A percentile compares a stretch with the other conserved stretches of the same genome.
Evolutionary conservation across 2,797 vertebrate species (phyloP).

Genomic region (Etheostoma perlongum): DNA sequence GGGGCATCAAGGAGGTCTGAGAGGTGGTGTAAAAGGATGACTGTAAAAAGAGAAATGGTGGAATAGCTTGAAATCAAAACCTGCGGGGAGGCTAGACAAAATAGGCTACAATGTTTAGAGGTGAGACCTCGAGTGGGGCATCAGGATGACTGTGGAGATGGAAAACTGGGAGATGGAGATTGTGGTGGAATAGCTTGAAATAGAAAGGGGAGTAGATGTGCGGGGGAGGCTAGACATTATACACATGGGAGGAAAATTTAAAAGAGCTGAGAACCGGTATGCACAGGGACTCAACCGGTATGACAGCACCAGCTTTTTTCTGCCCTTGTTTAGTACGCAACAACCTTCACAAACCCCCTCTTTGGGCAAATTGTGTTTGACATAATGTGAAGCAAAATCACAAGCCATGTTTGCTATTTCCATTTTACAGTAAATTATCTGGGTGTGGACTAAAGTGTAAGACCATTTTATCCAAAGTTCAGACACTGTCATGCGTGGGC

Average conservation of each 20-base stretch:
- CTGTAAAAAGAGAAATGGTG: too few relatives aligned
- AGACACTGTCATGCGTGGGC: too few relatives aligned
- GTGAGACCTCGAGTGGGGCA: too few relatives aligned
- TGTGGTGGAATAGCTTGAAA: background rate
- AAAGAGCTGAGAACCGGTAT: too few relatives aligned
- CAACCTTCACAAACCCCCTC: background rate
- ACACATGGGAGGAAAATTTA: too few relatives aligned
- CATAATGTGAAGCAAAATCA: slow-evolving; percentile 5
- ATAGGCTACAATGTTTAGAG: too few relatives aligned
- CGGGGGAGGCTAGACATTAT: background rate
- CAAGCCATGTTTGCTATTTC: background rate
- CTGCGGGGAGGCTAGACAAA: too few relatives aligned
- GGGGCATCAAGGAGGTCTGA: slow-evolving; percentile 18
- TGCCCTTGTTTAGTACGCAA: background rate
- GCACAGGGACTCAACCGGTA: slow-evolving; percentile 7
- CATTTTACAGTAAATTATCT: background rate
- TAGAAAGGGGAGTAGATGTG: background rate
- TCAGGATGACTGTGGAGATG: too few relatives aligned
- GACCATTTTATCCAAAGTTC: background rate
- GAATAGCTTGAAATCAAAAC: too few relatives aligned
- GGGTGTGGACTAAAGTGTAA: background rate
- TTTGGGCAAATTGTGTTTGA: slow-evolving; percentile 19
- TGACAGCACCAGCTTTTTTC: slow-evolving; percentile 16
- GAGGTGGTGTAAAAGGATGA: too few relatives aligned
- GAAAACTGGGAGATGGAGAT: slow-evolving; percentile 6